phyloP scores from a whole-genome alignment of 2,113 vertebrate species.

The Sander lucioperca region DNA sequence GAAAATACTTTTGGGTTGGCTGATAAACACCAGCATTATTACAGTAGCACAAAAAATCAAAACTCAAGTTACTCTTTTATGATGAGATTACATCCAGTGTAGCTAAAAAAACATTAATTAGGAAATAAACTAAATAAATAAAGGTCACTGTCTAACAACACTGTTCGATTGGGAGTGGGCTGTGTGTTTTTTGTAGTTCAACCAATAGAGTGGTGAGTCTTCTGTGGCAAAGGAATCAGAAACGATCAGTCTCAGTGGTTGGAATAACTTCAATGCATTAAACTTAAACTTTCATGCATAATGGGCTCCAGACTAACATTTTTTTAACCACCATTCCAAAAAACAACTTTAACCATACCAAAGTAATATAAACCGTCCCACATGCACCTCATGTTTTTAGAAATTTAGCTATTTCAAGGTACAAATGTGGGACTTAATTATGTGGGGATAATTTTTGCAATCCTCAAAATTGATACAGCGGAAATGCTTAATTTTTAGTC shows the following conservation, averaged over 20 bases:
- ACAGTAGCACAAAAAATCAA: not conserved
- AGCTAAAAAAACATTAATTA: conserved; percentile 4
- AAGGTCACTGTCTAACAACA: not conserved
- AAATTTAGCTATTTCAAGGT: too few species aligned
- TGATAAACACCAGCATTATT: not conserved
- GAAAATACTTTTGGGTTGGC: not conserved
- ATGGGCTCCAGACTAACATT: too few species aligned
- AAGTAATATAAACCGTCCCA: too few species aligned
- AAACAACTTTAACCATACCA: too few species aligned
- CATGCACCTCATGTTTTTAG: too few species aligned
- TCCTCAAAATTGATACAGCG: too few species aligned
- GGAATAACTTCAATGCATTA: not conserved
- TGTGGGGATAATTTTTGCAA: too few species aligned
- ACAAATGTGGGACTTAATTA: too few species aligned
- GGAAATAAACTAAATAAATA: too few species aligned
- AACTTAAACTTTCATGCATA: not conserved
- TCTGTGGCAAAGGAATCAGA: not conserved
- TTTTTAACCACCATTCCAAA: too few species aligned
- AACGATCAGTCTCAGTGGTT: not conserved
- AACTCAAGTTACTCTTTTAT: not conserved
- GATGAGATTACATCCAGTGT: not conserved
- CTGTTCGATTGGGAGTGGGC: not conserved
- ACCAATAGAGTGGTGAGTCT: not conserved
- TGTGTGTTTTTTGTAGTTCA: not conserved
- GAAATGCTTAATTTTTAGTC: too few species aligned